phyloP scores from a whole-genome alignment of 1,140 invertebrate genomes.

The Mactra quadrangularis region DNA sequence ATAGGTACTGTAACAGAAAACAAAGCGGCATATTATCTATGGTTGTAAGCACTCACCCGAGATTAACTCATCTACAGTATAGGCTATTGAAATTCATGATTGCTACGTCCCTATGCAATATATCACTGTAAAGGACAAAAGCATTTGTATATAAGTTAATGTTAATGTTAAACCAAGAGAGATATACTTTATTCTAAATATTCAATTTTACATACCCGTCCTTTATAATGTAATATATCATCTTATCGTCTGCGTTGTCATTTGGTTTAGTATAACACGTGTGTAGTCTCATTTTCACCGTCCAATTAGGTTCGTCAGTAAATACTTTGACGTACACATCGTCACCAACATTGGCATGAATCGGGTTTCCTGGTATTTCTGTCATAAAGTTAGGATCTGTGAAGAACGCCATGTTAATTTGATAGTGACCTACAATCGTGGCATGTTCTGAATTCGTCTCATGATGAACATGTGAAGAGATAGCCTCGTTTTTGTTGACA shows the following conservation, averaged over 20 bases:
- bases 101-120: too few relatives aligned
- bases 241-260: neutral
- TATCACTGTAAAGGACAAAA: too few relatives aligned
- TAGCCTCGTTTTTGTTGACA: conserved; percentile 10
- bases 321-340: neutral
- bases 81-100: too few relatives aligned
- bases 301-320: neutral
- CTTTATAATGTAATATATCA: conserved; percentile 8
- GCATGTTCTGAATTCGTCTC: neutral
- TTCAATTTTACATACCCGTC: conserved; percentile 3
- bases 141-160: too few relatives aligned
- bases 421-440: neutral
- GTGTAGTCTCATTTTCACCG: neutral
- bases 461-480: conserved; percentile 32
- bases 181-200: neutral
- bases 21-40: too few relatives aligned
- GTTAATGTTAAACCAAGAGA: too few relatives aligned
- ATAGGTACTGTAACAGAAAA: too few relatives aligned
- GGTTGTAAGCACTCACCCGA: too few relatives aligned
- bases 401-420: conserved; percentile 20
- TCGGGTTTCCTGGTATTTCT: conserved; percentile 10
- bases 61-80: too few relatives aligned
- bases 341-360: neutral
- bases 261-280: conserved; percentile 2
- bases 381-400: conserved; percentile 10